A percentile compares a stretch with the other conserved stretches of the same genome.
Evolutionary conservation across 2,113 vertebrate genomes (phyloP).

Genomic region (Actenoides lindsayi): DNA sequence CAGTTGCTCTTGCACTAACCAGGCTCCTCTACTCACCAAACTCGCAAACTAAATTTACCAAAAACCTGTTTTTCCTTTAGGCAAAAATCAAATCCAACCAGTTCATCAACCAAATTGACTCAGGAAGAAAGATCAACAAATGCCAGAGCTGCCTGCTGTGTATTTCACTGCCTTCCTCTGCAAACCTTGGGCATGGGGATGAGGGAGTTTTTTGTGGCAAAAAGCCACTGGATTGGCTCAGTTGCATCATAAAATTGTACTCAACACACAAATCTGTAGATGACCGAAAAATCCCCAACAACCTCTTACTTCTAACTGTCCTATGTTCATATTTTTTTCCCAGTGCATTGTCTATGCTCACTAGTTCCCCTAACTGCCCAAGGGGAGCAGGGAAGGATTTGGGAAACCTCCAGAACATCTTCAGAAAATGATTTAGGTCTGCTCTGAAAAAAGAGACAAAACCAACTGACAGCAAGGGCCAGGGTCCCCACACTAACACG

Average conservation of each 20-base stretch:
- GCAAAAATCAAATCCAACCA: constrained; percentile 31
- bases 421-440: background rate
- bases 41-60: background rate
- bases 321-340: background rate
- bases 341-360: background rate
- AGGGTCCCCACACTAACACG: background rate
- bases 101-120: constrained; percentile 30
- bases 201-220: background rate
- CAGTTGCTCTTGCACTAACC: background rate
- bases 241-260: background rate
- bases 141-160: background rate
- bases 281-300: background rate
- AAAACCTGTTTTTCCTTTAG: background rate
- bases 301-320: background rate
- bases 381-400: background rate
- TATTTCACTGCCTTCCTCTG: background rate
- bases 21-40: background rate
- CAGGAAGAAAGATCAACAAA: background rate
- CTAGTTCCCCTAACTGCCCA: background rate
- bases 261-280: background rate
- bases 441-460: background rate
- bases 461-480: background rate
- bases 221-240: background rate
- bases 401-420: background rate
- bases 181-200: background rate